phyloP scores from a whole-genome alignment of 2,888 invertebrate species.

The Cyrtodaria siliqua region DNA sequence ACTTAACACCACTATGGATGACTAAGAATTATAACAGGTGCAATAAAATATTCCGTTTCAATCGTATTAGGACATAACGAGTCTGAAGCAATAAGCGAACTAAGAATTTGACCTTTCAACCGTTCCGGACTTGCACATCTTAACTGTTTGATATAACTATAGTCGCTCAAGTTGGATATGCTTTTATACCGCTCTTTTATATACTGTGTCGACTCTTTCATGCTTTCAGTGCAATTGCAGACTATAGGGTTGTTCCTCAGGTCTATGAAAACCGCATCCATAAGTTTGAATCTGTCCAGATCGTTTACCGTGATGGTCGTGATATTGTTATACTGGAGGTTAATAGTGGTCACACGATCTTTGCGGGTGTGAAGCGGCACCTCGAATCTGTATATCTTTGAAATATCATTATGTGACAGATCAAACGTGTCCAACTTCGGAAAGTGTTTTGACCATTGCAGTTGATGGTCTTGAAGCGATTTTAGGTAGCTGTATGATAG shows the following conservation, averaged over 20 bases:
- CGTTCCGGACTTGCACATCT: conserved; percentile 57
- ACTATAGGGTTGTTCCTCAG: conserved; percentile 70
- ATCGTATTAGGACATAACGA: conserved; percentile 28
- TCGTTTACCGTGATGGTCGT: conserved; percentile 59
- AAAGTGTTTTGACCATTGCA: conserved; percentile 70
- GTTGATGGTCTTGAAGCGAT: conserved; percentile 54
- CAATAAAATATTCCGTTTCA: conserved; percentile 48
- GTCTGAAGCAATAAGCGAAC: conserved; percentile 32
- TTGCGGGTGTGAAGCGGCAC: conserved; percentile 40
- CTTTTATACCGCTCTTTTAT: conserved; percentile 34
- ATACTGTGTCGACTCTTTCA: conserved; percentile 38
- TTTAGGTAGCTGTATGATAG: conserved; percentile 57
- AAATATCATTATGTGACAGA: conserved; percentile 71
- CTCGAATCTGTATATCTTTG: conserved; percentile 60
- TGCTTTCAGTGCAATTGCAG: conserved; percentile 67
- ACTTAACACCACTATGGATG: conserved; percentile 36
- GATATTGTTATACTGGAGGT: conserved; percentile 70
- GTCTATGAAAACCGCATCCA: conserved; percentile 69
- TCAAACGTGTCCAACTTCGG: conserved; percentile 70
- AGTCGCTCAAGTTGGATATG: conserved; percentile 40
- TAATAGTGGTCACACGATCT: conserved; percentile 50
- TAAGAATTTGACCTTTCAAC: conserved; percentile 43
- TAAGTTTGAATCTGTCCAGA: conserved; percentile 52
- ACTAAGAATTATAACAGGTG: conserved; percentile 50
- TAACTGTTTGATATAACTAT: conserved; percentile 60